Percentiles rank a stretch among this genome's conserved stretches.
Evolutionary conservation across 2,888 invertebrate genomes (phyloP).

Genomic region (Boloria selene): DNA sequence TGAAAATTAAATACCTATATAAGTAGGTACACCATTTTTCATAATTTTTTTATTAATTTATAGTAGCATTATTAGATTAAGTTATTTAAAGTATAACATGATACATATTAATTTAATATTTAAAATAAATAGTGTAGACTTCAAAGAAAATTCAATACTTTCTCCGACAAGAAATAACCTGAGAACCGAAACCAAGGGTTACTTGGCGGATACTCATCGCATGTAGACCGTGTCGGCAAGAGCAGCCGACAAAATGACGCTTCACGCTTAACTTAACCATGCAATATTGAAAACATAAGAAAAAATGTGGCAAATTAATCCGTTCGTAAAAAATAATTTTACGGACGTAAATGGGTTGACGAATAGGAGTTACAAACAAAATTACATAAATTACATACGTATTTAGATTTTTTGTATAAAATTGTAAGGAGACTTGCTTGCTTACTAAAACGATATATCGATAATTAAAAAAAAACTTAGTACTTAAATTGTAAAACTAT

Average conservation of each 20-base stretch:
- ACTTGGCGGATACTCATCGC: slow-evolving; percentile 64
- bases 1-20: too few species aligned
- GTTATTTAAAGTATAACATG: neutral
- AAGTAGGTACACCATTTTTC: too few species aligned
- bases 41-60: too few species aligned
- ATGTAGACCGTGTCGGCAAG: slow-evolving; percentile 78
- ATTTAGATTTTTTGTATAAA: neutral
- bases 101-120: neutral
- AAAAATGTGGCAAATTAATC: slow-evolving; percentile 21
- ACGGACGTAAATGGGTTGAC: neutral
- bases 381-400: neutral
- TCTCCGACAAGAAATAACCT: slow-evolving; percentile 47
- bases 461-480: too few species aligned
- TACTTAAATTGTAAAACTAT: too few species aligned
- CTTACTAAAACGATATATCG: too few species aligned
- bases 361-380: too few species aligned
- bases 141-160: slow-evolving; percentile 45
- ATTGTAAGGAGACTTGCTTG: too few species aligned
- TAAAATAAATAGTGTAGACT: slow-evolving; percentile 22
- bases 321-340: slow-evolving; percentile 9
- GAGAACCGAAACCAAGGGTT: slow-evolving; percentile 66
- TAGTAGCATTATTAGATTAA: too few species aligned
- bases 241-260: slow-evolving; percentile 72
- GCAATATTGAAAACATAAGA: slow-evolving; percentile 59
- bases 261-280: slow-evolving; percentile 74